Conservation (phyloP, 2,888 invertebrate genomes). For the Tetragnatha montana region DNA sequence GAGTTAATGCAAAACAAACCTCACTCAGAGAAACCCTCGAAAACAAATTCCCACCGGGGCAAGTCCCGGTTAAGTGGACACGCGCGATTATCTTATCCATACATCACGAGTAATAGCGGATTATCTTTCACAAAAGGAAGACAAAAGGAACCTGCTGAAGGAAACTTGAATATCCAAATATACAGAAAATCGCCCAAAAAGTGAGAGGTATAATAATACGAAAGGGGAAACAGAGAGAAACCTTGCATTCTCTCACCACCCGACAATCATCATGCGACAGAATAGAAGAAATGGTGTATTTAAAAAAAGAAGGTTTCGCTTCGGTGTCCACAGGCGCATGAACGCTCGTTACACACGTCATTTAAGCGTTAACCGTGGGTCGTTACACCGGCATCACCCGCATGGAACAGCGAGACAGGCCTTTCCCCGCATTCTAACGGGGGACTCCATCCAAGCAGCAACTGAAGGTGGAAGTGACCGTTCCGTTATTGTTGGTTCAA, state of each 20-base stretch:
- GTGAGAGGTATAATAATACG: constrained; percentile 40
- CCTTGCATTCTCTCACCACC: not conserved
- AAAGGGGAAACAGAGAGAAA: constrained; percentile 16
- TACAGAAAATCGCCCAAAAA: constrained; percentile 2
- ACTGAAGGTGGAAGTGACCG: not conserved
- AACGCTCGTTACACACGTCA: constrained; percentile 52
- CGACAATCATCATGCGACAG: not conserved
- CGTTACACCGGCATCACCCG: constrained; percentile 65
- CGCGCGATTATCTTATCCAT: not conserved
- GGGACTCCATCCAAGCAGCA: not conserved
- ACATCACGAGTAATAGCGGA: not conserved
- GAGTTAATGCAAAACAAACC: not conserved
- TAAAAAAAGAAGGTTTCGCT: constrained; percentile 51
- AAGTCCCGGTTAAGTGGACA: not conserved
- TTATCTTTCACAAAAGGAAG: not conserved
- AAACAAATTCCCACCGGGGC: not conserved
- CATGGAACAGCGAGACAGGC: constrained; percentile 57
- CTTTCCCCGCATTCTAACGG: constrained; percentile 24
- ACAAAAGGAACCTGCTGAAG: not conserved
- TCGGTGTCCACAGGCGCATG: constrained; percentile 27
- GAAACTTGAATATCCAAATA: not conserved
- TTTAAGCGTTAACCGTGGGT: constrained; percentile 45
- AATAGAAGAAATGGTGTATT: constrained; percentile 3
- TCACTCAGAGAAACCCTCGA: not conserved
- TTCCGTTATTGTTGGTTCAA: no score